Conservation (phyloP, 2,113 vertebrate genomes). For the Bostrychus sinensis region DNA sequence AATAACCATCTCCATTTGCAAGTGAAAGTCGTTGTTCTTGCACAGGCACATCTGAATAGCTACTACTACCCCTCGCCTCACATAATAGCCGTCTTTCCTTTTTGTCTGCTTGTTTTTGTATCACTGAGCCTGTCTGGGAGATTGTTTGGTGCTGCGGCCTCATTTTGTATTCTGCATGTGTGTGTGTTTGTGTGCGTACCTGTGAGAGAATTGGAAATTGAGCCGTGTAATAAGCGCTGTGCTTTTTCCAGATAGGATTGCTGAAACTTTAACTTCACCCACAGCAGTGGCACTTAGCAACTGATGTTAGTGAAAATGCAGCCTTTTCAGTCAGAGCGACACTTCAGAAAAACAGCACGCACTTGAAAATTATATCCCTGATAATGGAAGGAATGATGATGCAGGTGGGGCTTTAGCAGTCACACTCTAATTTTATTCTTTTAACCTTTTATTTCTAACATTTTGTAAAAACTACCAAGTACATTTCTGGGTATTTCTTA, state of each 20-base stretch:
- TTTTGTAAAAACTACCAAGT: conserved; percentile 27
- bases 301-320: conserved; percentile 45
- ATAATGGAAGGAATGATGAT: conserved; percentile 32
- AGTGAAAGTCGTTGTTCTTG: conserved; percentile 51
- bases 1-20: conserved; percentile 37
- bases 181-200: conserved; percentile 48
- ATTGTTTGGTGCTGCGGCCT: conserved; percentile 63
- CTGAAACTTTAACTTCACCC: conserved; percentile 64
- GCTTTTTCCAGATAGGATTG: conserved; percentile 68
- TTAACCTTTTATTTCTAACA: not conserved
- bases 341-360: conserved; percentile 40
- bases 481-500: not conserved
- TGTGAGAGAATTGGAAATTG: conserved; percentile 75
- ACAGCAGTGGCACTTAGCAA: conserved; percentile 58
- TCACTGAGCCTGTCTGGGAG: conserved; percentile 65
- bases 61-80: conserved; percentile 37
- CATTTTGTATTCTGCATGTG: conserved; percentile 65
- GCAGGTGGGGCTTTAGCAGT: conserved; percentile 31
- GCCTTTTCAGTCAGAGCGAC: conserved; percentile 32
- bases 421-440: not conserved
- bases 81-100: conserved; percentile 42
- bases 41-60: conserved; percentile 52
- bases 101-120: conserved; percentile 60
- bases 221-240: conserved; percentile 71
- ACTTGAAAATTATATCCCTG: conserved; percentile 48